A percentile compares a stretch with the other conserved stretches of the same genome.
Conservation (phyloP, 2,113 vertebrate species). For the Cacatua alba region DNA sequence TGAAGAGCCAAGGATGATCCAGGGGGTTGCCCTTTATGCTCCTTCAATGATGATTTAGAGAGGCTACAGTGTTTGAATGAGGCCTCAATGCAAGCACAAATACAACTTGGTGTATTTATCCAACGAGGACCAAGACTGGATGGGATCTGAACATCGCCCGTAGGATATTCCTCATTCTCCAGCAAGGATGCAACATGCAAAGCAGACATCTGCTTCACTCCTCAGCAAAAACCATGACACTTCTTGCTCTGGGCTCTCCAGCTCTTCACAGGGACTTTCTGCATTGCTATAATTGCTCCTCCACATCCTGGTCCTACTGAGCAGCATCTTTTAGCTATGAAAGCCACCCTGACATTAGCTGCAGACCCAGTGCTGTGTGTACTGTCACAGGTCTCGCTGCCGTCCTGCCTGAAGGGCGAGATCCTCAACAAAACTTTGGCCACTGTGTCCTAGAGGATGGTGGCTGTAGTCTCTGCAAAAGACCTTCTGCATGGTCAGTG, state of each 20-base stretch:
- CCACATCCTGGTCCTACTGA: background rate
- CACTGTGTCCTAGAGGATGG: background rate
- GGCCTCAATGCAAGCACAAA: background rate
- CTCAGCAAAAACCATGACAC: background rate
- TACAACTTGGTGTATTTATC: background rate
- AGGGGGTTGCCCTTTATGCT: background rate
- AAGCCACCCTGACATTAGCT: background rate
- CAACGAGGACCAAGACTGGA: background rate
- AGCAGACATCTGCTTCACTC: background rate
- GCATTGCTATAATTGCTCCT: background rate
- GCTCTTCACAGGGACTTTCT: fast-evolving
- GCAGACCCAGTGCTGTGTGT: background rate
- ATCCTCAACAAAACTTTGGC: background rate
- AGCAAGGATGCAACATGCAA: background rate
- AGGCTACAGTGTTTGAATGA: background rate
- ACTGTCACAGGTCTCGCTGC: background rate
- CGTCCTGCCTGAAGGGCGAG: background rate
- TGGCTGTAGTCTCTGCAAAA: background rate
- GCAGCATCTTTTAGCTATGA: background rate
- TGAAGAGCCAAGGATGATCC: fast-evolving
- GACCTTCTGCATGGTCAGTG: background rate
- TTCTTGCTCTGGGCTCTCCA: background rate
- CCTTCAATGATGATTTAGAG: background rate
- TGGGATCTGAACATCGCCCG: background rate
- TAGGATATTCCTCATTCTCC: background rate